These are phyloP conservation scores for Frankliniella fusca DNA, from an alignment of 2,888 invertebrate genomes.

Conservation along the genomic window DNA sequence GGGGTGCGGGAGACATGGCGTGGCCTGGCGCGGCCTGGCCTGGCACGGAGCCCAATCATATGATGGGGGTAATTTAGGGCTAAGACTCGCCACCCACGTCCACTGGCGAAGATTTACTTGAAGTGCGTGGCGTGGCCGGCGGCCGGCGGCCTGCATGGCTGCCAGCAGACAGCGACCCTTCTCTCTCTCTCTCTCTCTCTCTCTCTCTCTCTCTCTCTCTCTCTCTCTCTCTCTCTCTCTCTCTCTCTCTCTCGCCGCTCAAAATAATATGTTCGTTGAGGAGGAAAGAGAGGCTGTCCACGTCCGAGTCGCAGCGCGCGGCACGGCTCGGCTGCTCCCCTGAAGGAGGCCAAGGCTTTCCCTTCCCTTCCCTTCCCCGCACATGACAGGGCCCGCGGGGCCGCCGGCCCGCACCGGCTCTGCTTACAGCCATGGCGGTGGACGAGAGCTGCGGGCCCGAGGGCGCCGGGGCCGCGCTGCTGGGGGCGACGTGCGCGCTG, in stretches of 20 bases:
- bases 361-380: no score
- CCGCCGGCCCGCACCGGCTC: neutral
- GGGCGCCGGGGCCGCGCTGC: neutral
- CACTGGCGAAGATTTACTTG: conserved; percentile 16
- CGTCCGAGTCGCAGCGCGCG: no score
- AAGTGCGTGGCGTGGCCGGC: neutral
- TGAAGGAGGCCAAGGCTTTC: no score
- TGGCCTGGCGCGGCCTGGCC: neutral
- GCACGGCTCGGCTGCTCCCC: no score
- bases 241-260: neutral
- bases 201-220: neutral
- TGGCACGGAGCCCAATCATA: conserved; percentile 16
- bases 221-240: neutral
- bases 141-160: neutral
- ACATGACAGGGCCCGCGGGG: no score
- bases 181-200: no score
- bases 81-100: conserved; percentile 23
- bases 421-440: neutral
- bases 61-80: conserved; percentile 22
- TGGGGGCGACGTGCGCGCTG: neutral
- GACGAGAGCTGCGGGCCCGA: neutral
- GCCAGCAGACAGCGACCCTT: no score
- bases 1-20: neutral
- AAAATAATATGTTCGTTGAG: no score
- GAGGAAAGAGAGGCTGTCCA: no score